These are phyloP conservation scores for Dolichallabes microphthalmus DNA, from an alignment of 2,113 vertebrate genomes.

Conservation along the genomic window DNA sequence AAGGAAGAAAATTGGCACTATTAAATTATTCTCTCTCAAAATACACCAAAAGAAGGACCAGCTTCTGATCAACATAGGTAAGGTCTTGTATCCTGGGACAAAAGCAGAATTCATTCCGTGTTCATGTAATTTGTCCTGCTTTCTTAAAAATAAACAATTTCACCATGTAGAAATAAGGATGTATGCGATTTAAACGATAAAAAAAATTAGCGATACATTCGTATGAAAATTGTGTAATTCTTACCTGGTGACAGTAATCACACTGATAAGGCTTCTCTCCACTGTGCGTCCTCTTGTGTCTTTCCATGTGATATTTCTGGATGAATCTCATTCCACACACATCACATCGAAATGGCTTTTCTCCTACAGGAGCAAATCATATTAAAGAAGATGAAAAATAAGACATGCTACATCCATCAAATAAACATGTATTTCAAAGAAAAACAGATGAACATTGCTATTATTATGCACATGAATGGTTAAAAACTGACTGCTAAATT, in stretches of 20 bases:
- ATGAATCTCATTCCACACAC: slow-evolving; percentile 99
- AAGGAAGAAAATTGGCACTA: slow-evolving; percentile 42
- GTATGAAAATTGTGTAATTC: not conserved
- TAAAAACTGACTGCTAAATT: not conserved
- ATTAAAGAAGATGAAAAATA: not conserved
- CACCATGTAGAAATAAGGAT: not conserved
- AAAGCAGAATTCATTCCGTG: not conserved
- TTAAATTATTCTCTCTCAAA: not conserved
- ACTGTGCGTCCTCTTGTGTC: slow-evolving; percentile 98
- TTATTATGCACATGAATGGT: not conserved
- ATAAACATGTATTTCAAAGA: not conserved
- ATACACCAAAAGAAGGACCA: not conserved
- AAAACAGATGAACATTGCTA: not conserved
- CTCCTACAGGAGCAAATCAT: slow-evolving; percentile 73
- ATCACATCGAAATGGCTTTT: slow-evolving; percentile 97
- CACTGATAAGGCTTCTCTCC: slow-evolving; percentile 99
- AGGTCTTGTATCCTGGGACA: not conserved
- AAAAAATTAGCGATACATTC: not conserved
- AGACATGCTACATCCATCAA: not conserved
- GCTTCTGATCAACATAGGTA: not conserved
- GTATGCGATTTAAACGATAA: not conserved
- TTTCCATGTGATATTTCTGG: slow-evolving; percentile 99
- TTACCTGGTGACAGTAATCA: slow-evolving; percentile 98
- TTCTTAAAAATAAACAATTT: not conserved
- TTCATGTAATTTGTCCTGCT: not conserved